These are phyloP conservation scores for Tragulus kanchil DNA, from an alignment of 2,113 vertebrate genomes.

Conservation along the genomic window DNA sequence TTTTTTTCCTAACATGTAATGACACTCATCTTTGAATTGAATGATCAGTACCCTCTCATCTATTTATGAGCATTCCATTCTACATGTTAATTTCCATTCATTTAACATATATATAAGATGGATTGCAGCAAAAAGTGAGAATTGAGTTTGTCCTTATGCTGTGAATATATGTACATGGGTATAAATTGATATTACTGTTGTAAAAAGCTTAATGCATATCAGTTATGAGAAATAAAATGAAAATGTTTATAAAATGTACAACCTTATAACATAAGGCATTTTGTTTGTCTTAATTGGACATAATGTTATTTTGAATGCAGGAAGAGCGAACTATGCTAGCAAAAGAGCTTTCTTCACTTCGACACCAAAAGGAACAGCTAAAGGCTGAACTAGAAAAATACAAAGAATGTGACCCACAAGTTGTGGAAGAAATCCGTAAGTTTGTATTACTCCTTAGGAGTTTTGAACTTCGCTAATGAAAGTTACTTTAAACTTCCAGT, in stretches of 20 bases:
- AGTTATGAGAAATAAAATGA: conserved; percentile 25
- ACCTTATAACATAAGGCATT: neutral
- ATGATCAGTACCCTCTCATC: neutral
- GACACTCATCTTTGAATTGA: neutral
- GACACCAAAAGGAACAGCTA: conserved; percentile 88
- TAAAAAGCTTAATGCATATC: neutral
- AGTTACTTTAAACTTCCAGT: conserved; percentile 13
- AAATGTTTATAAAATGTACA: conserved; percentile 48
- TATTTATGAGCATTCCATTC: neutral
- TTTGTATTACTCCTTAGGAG: conserved; percentile 68
- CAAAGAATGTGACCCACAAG: conserved; percentile 95
- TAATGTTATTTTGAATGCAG: conserved; percentile 85
- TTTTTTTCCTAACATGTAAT: neutral
- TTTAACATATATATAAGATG: neutral
- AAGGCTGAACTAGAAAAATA: conserved; percentile 94
- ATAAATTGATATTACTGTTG: neutral
- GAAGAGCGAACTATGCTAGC: conserved; percentile 89
- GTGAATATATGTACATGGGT: neutral
- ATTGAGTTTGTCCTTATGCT: neutral
- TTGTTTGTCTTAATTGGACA: conserved; percentile 5
- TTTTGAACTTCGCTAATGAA: neutral
- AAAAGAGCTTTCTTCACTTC: conserved; percentile 91
- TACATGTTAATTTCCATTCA: conserved; percentile 28
- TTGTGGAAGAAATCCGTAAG: conserved; percentile 96
- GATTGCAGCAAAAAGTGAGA: conserved; percentile 34